Evolutionary conservation across 2,888 invertebrate genomes (phyloP), one percentile per base, ranked within the genome.

Genomic region (Leptura quadrifasciata): DNA sequence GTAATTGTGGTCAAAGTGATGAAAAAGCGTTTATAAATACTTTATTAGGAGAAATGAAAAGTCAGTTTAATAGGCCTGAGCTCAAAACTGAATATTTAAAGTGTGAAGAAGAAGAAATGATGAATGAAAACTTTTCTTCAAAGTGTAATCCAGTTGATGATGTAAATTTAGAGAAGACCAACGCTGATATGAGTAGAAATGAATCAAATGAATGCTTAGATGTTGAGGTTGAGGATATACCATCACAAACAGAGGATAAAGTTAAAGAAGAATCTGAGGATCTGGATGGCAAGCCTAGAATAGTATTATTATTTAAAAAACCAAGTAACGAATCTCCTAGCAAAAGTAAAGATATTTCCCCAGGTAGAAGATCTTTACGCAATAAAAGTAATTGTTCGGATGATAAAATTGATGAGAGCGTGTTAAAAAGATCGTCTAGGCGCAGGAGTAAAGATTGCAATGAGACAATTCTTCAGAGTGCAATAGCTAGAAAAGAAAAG

Each of bases 401-500:
- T 55, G 83, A 84, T 63, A 82, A 80, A 75, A 10, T 70, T 21
- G 80, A 81, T 18, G 76, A 91, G 73, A 90, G 89, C 64, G 10
- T 61, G 8, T 82, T 92, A 0, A 94, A 94, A 86, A 90, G 94
- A 20, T 93, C 93, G 0, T 92, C 93, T 0, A 91, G 93, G 69
- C 90, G 93, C 52, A 89, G 92, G 63, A 93, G 92, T 80, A 93
- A 93, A 84, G 93, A 93, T 81, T 91, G 89, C 58, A 88, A 88
- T 17, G 92, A 93, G 78, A 93, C 94, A 65, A 91, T 94, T 35
- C 87, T 95, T 21, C 93, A 94, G 78, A 93, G 92, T 87, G 94
- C 94, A 10, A 94, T 94, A 83, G 94, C 94, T 0, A 90, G 94
- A 15, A 94, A 94, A 85, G 94, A 94, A 86, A 94, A 94, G 82